Evolutionary conservation across 2,888 invertebrate genomes (phyloP).

Genomic region (Drosophila meridionalis): DNA sequence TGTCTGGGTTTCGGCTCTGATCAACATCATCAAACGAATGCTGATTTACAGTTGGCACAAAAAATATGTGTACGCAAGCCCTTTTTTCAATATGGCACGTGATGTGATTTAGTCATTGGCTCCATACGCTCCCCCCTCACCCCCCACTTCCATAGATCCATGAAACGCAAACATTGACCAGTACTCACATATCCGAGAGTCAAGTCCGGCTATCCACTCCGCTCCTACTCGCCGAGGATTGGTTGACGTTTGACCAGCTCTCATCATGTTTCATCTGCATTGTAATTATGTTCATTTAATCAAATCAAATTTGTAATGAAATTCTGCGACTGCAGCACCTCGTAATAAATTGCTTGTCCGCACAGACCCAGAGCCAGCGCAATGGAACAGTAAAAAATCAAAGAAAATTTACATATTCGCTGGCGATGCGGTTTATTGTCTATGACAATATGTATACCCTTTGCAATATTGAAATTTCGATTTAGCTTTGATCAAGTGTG

Average conservation of each 20-base stretch:
- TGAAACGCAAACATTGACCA: slow-evolving; percentile 41
- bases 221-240: not conserved
- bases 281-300: slow-evolving; percentile 76
- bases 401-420: slow-evolving; percentile 68
- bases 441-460: slow-evolving; percentile 16
- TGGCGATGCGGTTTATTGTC: slow-evolving; percentile 42
- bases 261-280: slow-evolving; percentile 68
- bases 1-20: slow-evolving; percentile 22
- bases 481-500: not conserved
- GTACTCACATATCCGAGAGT: slow-evolving; percentile 1
- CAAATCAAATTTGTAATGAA: slow-evolving; percentile 68
- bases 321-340: slow-evolving; percentile 55
- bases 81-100: slow-evolving; percentile 67
- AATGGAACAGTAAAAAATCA: slow-evolving; percentile 29
- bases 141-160: slow-evolving; percentile 6
- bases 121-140: not conserved
- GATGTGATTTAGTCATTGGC: slow-evolving; percentile 63
- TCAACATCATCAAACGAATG: slow-evolving; percentile 46
- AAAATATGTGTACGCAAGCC: slow-evolving; percentile 38
- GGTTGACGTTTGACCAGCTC: slow-evolving; percentile 19
- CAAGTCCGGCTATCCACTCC: not conserved
- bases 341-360: slow-evolving; percentile 56
- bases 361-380: slow-evolving; percentile 1
- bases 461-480: not conserved
- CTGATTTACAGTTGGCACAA: slow-evolving; percentile 44